A percentile compares a stretch with the other conserved stretches of the same genome.
phyloP scores from a whole-genome alignment of 2,888 invertebrate genomes.

The Dinocampus coccinellae region DNA sequence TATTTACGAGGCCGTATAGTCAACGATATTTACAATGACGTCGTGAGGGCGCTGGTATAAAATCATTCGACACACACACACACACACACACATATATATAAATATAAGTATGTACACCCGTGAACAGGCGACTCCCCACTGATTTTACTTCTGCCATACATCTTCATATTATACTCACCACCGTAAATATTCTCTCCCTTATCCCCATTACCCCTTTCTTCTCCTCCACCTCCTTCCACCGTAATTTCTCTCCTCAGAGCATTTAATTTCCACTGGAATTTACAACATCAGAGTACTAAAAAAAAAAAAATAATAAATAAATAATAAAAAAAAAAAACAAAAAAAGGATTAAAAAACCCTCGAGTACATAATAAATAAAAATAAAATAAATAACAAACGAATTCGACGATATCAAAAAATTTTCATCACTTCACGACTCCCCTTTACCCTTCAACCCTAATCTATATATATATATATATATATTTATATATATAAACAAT shows the following conservation, averaged over 20 bases:
- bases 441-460: not conserved
- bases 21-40: conserved; percentile 67
- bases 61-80: conserved; percentile 37
- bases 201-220: too few species aligned
- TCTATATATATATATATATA: not conserved
- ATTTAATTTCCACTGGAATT: conserved; percentile 36
- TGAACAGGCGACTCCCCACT: conserved; percentile 62
- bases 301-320: not conserved
- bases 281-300: not conserved
- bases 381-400: too few species aligned
- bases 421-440: not conserved
- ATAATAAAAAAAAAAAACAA: not conserved
- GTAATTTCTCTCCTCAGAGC: conserved; percentile 57
- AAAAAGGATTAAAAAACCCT: too few species aligned
- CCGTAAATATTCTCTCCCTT: conserved; percentile 60
- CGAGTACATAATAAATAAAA: not conserved
- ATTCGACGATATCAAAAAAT: too few species aligned
- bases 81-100: not conserved
- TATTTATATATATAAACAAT: not conserved
- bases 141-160: conserved; percentile 62
- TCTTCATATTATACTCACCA: conserved; percentile 56
- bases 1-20: conserved; percentile 65
- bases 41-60: conserved; percentile 48
- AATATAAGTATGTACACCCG: conserved; percentile 42
- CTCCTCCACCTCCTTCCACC: too few species aligned